Percentiles rank a stretch among this genome's conserved stretches.
These are phyloP conservation scores for Sminthurinus aureus DNA, from an alignment of 2,888 invertebrate genomes.

Conservation along the genomic window DNA sequence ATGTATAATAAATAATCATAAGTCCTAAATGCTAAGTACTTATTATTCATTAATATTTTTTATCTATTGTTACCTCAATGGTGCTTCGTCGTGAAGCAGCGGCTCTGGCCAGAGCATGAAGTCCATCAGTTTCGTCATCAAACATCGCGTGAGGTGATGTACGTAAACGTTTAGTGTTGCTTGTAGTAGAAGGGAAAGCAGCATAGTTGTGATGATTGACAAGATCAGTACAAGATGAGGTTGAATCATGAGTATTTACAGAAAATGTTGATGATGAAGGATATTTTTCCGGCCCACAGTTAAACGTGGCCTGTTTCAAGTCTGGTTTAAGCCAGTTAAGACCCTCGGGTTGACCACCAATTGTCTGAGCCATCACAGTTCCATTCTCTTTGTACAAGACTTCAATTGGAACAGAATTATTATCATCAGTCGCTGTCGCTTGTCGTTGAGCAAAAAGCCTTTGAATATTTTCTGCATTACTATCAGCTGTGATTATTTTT, in stretches of 20 bases:
- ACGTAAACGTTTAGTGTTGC: background rate
- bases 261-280: background rate
- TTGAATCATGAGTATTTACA: conserved; percentile 14
- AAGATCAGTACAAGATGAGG: conserved; percentile 12
- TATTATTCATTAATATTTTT: no score
- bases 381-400: conserved; percentile 42
- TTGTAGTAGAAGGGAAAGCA: background rate
- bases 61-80: conserved; percentile 33
- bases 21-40: background rate
- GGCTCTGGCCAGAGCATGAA: conserved; percentile 36
- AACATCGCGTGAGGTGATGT: background rate
- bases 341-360: conserved; percentile 21
- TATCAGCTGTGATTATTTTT: conserved; percentile 36
- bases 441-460: conserved; percentile 36
- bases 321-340: conserved; percentile 28
- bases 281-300: background rate
- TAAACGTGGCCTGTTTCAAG: background rate
- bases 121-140: conserved; percentile 28
- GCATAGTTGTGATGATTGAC: conserved; percentile 39
- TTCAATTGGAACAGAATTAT: conserved; percentile 38
- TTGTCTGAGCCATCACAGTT: conserved; percentile 43
- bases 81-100: conserved; percentile 22
- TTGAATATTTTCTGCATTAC: conserved; percentile 42
- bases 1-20: no score
- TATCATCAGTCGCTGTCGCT: background rate